Evolutionary conservation across 2,888 invertebrate genomes (phyloP), one percentile per base, ranked within the genome.

Genomic region (Ophion slaviceki): DNA sequence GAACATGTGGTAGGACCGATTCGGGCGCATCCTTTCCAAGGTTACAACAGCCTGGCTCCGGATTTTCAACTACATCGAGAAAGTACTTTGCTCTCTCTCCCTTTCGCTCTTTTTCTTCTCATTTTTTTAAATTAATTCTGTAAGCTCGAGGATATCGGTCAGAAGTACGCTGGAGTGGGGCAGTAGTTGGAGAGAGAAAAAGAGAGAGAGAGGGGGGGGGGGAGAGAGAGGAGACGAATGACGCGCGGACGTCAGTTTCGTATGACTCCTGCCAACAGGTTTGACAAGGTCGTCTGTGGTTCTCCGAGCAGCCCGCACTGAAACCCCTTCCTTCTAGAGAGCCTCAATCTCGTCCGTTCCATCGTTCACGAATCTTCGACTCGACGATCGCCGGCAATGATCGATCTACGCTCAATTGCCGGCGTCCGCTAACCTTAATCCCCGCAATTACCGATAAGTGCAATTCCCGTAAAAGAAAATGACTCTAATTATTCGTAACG

Each of bases 71-170:
- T 8, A 40, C 40, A 40, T 40, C 8, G 40, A 40, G 40, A 40
- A 40, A 40, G 6, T 40, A 40, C 40, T 40, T 40, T 8, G 3
- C 8, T 40, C 8, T 8, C 8, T 7, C 40, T 40, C 40, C 2
- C 40, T 40, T 7, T 40, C 40, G 6, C 40, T 40, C 6, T 40
- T 40, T 40, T 40, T 40, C 40, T 40, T 78, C 82, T 82, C 86
- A 88, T 89, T 90, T 90, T 88, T 89, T 89, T 0, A 81, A 85
- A 88, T 89, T 89, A 6, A 40, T 40, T 40, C 1, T 40, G 40
- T 40, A 40, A 40, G 40, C 40, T 40, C 8, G 40, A 40, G 40
- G 40, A 40, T 40, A 40, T 40, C 7, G 40, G 40, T 40, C 40
- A 40, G 40, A 40, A 40, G 8, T 40, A 7, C 40, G 40, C 40